A percentile compares a stretch with the other conserved stretches of the same genome.
phyloP scores from a whole-genome alignment of 2,797 vertebrate species.

The Coendou prehensilis region DNA sequence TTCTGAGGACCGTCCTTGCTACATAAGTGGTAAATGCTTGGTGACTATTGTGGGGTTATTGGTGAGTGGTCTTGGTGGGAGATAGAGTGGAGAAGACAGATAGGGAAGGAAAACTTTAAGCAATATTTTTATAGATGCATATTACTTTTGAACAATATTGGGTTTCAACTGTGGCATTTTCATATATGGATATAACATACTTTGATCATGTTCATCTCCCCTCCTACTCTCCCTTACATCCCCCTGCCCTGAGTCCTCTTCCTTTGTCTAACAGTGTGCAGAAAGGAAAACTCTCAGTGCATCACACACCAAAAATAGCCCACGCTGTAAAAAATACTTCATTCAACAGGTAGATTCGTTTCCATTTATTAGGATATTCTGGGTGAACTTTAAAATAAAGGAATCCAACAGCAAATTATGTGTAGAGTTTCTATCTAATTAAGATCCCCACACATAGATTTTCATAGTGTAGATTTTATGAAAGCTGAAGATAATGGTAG shows the following conservation, averaged over 20 bases:
- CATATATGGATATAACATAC: not conserved
- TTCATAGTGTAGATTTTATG: not conserved
- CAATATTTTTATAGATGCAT: not conserved
- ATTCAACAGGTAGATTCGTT: not conserved
- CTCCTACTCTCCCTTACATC: not conserved
- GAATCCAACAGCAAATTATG: not conserved
- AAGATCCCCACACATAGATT: not conserved
- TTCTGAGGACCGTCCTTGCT: conserved; percentile 10
- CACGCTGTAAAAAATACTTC: not conserved
- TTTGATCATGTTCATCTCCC: not conserved
- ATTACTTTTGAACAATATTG: not conserved
- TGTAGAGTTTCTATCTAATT: conserved; percentile 1
- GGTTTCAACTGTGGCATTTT: not conserved
- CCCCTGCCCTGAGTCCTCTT: not conserved
- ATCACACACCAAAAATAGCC: not conserved
- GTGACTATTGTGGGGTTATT: not conserved
- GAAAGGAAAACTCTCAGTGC: not conserved
- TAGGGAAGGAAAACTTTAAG: not conserved
- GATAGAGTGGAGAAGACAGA: not conserved
- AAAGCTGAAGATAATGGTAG: not conserved
- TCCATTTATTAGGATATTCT: not conserved
- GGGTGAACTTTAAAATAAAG: conserved; percentile 5
- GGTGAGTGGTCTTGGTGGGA: not conserved
- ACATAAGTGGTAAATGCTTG: not conserved
- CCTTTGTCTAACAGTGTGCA: not conserved